phyloP scores from a whole-genome alignment of 2,113 vertebrate genomes.

The Ornithorhynchus anatinus region DNA sequence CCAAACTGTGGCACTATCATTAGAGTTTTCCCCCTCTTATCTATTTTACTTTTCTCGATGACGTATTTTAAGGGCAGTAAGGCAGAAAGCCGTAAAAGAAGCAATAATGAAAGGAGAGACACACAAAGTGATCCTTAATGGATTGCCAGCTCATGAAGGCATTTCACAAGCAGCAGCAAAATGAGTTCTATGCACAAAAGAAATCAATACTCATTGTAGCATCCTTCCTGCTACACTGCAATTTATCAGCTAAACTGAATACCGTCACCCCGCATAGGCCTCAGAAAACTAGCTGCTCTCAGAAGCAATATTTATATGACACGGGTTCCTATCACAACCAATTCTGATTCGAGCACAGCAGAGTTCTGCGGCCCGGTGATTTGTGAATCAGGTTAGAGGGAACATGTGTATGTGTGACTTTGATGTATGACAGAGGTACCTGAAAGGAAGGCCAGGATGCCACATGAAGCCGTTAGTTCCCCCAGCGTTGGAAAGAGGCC shows the following conservation, averaged over 20 bases:
- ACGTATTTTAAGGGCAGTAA: conserved; percentile 64
- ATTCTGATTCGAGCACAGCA: neutral
- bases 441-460: neutral
- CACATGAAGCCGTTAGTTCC: neutral
- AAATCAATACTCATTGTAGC: conserved; percentile 71
- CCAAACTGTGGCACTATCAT: conserved; percentile 35
- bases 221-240: conserved; percentile 56
- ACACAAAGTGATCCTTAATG: conserved; percentile 68
- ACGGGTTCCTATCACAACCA: neutral
- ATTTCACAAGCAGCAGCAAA: conserved; percentile 61
- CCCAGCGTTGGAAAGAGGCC: neutral
- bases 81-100: conserved; percentile 69
- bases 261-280: conserved; percentile 54
- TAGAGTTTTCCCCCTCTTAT: conserved; percentile 45
- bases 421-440: neutral
- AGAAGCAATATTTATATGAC: conserved; percentile 36
- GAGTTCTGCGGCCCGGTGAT: neutral
- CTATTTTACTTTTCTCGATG: conserved; percentile 61
- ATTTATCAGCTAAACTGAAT: conserved; percentile 62
- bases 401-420: neutral
- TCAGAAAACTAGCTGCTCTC: conserved; percentile 34
- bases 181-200: conserved; percentile 66
- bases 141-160: conserved; percentile 63
- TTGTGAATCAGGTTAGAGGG: neutral
- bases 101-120: conserved; percentile 66